Evolutionary conservation across 2,888 invertebrate genomes (phyloP).

Genomic region (Pterostichus madidus): DNA sequence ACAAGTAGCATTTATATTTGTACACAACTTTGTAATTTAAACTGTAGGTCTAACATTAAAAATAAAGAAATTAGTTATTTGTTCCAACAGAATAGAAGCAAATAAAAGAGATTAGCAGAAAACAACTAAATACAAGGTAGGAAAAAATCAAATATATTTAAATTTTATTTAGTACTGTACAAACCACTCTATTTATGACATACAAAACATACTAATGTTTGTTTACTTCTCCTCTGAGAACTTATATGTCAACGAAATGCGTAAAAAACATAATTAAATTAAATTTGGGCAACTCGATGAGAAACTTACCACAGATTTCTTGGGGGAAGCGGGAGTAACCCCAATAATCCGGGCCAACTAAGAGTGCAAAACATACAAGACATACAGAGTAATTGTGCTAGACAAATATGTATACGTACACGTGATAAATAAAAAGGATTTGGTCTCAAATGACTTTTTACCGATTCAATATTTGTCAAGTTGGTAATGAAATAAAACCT

Average conservation of each 20-base stretch:
- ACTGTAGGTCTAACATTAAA: too few relatives aligned
- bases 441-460: not conserved
- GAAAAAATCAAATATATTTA: too few relatives aligned
- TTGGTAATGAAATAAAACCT: constrained; percentile 1
- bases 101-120: too few relatives aligned
- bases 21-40: too few relatives aligned
- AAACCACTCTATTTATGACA: not conserved
- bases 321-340: constrained; percentile 53
- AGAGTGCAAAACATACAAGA: constrained; percentile 60
- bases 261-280: not conserved
- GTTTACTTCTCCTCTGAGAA: constrained; percentile 16
- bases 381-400: constrained; percentile 46
- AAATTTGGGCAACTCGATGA: not conserved
- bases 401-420: constrained; percentile 1
- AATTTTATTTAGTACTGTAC: not conserved
- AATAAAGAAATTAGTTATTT: too few relatives aligned
- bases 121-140: too few relatives aligned
- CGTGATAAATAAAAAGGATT: constrained; percentile 8
- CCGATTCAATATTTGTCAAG: not conserved
- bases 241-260: not conserved
- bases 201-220: not conserved
- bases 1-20: too few relatives aligned
- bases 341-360: constrained; percentile 63
- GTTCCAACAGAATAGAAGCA: too few relatives aligned
- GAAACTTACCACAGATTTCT: constrained; percentile 59